Evolutionary conservation across 2,113 vertebrate species (phyloP).

Genomic region (Ochotona princeps): DNA sequence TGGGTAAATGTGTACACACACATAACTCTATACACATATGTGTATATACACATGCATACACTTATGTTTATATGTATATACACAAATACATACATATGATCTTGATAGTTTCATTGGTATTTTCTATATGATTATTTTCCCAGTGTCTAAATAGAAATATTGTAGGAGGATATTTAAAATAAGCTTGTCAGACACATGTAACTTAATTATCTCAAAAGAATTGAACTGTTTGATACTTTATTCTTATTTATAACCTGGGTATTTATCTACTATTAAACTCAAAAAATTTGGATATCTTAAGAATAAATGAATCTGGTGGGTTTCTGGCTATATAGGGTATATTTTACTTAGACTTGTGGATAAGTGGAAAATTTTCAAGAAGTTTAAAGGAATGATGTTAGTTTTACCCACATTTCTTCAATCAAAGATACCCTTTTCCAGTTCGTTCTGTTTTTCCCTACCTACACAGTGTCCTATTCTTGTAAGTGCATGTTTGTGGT

Average conservation of each 20-base stretch:
- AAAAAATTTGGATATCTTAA: slow-evolving; percentile 15
- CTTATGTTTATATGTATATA: background rate
- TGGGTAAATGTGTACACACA: background rate
- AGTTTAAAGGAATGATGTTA: background rate
- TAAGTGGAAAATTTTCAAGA: slow-evolving; percentile 40
- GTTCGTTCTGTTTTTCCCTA: background rate
- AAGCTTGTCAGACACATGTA: background rate
- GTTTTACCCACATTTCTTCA: background rate
- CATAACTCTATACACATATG: background rate
- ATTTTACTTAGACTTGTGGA: slow-evolving; percentile 48
- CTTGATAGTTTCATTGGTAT: slow-evolving; percentile 22
- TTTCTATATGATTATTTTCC: slow-evolving; percentile 58
- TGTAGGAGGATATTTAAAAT: slow-evolving; percentile 41
- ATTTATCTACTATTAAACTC: slow-evolving; percentile 39
- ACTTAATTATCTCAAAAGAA: slow-evolving; percentile 31
- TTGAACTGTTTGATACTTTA: slow-evolving; percentile 49
- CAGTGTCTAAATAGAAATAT: slow-evolving; percentile 32
- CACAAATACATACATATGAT: background rate
- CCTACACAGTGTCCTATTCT: background rate
- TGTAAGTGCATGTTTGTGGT: background rate
- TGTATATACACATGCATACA: background rate
- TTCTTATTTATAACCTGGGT: slow-evolving; percentile 46
- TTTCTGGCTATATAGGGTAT: background rate
- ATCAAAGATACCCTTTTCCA: background rate
- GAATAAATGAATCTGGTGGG: background rate